phyloP scores from a whole-genome alignment of 2,113 vertebrate species.

The Clarias macrocephalus region DNA sequence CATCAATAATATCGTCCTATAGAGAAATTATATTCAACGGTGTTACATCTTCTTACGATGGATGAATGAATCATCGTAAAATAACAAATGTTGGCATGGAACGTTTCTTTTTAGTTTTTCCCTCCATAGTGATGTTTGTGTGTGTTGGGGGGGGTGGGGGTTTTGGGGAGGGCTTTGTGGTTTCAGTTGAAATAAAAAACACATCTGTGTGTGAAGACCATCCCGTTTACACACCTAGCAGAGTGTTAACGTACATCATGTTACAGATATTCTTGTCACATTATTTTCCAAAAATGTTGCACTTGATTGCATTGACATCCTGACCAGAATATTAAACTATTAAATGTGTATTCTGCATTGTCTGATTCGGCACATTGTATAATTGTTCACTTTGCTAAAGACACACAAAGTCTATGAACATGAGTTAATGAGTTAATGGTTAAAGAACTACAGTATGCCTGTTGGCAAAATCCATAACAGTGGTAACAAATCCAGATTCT shows the following conservation, averaged over 20 bases:
- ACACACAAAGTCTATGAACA: not conserved
- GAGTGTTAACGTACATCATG: not conserved
- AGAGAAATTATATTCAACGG: not conserved
- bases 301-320: not conserved
- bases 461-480: not conserved
- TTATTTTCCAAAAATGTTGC: not conserved
- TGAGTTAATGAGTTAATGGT: not conserved
- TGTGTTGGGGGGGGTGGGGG: constrained; percentile 4
- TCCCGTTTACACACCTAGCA: not conserved
- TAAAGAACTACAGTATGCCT: too few relatives aligned
- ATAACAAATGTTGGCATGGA: constrained; percentile 77
- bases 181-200: constrained; percentile 21
- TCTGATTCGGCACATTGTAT: not conserved
- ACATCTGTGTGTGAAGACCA: constrained; percentile 16
- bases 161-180: constrained; percentile 34
- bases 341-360: not conserved
- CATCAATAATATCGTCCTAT: not conserved
- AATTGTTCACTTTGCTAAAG: not conserved
- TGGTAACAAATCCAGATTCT: not conserved
- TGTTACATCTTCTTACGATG: not conserved
- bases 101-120: constrained; percentile 52
- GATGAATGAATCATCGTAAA: constrained; percentile 63
- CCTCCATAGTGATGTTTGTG: constrained; percentile 48
- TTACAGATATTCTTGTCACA: not conserved
- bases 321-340: not conserved